Evolutionary conservation across 2,797 vertebrate species (phyloP), one percentile per base, ranked within the genome.

Genomic region (Euphonia xanthogaster): DNA sequence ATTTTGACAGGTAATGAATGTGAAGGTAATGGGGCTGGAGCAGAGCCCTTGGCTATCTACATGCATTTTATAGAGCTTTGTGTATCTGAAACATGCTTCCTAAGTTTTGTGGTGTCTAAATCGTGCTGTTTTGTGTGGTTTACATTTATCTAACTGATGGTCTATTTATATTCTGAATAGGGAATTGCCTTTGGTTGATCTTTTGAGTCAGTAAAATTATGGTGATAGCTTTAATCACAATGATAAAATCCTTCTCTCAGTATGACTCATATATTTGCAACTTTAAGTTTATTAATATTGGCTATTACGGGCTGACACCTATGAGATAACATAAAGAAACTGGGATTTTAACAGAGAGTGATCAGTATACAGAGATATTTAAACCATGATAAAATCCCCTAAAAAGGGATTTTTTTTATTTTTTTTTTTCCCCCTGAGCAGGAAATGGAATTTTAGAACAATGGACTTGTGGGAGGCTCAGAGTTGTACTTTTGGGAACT

Each of bases 341-440:
- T 40, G 17, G 7, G 62, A n/a, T 72, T 82, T 68, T 72, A 86
- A 62, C 31, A 70, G 50, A 35, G 30, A 39, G 21, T 31, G 40
- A 74, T 51, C n/a, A 39, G 22, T 25, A 6, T 33, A 71, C 7
- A 35, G 12, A 76, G 54, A 78, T 77, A 44, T 16, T 90, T 74
- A 85, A 87, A 86, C 7, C 3, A 60, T 63, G 14, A 30, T 44
- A 48, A 51, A 45, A 81, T 58, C 10, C 20, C 24, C 25, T 83
- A 37, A 51, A 78, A 75, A n/a, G 5, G 5, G 11, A 7, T 47
- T 11, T 33, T n/a, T 54, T 53, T n/a, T n/a, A n/a, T n/a, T n/a
- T n/a, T 33, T 30, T 57, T 28, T 19, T 42, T 42, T 14, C 1
- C 0, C 24, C 1, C n/a, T 7, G 17, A 61, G 50, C n/a, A 67